Conservation (phyloP, 2,113 vertebrate species). For the Trachemys scripta region DNA sequence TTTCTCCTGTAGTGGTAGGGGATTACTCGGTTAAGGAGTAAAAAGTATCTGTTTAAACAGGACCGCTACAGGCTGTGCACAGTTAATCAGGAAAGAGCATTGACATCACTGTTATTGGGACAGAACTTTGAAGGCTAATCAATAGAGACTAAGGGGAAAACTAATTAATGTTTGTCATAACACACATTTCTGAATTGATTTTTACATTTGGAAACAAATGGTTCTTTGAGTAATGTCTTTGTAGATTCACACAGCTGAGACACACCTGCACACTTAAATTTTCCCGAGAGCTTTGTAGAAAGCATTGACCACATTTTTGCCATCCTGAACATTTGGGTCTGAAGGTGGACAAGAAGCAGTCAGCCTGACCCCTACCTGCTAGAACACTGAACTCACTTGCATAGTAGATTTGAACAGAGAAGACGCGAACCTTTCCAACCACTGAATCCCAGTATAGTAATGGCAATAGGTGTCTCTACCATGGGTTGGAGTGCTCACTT, state of each 20-base stretch:
- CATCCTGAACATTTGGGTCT: background rate
- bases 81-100: background rate
- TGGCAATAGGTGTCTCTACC: background rate
- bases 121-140: background rate
- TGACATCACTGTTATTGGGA: background rate
- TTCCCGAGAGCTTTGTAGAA: background rate
- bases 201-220: background rate
- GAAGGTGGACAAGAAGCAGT: background rate
- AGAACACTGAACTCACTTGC: background rate
- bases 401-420: background rate
- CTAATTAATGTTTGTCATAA: background rate
- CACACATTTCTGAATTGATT: background rate
- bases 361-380: background rate
- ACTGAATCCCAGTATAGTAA: background rate
- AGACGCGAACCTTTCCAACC: background rate
- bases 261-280: background rate
- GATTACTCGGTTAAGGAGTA: background rate
- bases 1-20: background rate
- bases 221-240: background rate
- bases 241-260: background rate
- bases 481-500: fast-evolving
- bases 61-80: fast-evolving
- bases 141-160: background rate
- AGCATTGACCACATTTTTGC: background rate
- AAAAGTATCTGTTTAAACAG: background rate